phyloP scores from a whole-genome alignment of 2,113 vertebrate species.

The Clarias macrocephalus region DNA sequence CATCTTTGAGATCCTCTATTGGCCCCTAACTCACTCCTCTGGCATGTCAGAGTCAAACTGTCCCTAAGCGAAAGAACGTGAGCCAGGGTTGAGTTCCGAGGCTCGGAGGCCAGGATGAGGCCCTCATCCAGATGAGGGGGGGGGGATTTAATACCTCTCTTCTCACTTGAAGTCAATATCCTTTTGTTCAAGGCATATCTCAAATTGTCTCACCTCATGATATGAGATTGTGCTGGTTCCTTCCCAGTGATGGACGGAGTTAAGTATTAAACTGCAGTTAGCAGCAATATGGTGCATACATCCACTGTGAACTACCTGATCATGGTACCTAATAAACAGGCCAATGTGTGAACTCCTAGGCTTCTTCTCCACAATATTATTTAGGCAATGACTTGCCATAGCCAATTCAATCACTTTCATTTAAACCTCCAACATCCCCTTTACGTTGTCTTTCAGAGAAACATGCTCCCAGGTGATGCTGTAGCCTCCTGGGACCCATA shows the following conservation, averaged over 20 bases:
- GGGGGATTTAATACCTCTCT: constrained; percentile 65
- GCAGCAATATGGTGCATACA: not conserved
- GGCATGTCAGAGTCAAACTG: constrained; percentile 28
- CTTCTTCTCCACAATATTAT: not conserved
- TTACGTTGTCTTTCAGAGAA: not conserved
- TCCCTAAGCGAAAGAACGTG: constrained; percentile 57
- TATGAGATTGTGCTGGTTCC: not conserved
- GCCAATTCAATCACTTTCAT: not conserved
- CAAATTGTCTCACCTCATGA: not conserved
- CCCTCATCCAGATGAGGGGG: constrained; percentile 58
- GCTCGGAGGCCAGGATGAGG: constrained; percentile 56
- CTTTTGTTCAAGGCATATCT: not conserved
- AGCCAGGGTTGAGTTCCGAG: constrained; percentile 50
- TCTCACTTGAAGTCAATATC: constrained; percentile 62
- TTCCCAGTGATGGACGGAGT: not conserved
- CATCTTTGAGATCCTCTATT: constrained; percentile 22
- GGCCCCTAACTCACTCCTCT: constrained; percentile 27
- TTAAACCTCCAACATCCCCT: not conserved
- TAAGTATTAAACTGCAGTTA: not conserved
- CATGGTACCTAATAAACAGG: not conserved
- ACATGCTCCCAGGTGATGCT: too few species aligned
- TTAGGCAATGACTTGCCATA: not conserved
- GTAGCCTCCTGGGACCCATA: too few species aligned
- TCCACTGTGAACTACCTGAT: not conserved
- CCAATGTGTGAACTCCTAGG: not conserved